A percentile compares a stretch with the other conserved stretches of the same genome.
Evolutionary conservation across 2,888 invertebrate genomes (phyloP).

Genomic region (Netelia inedita): DNA sequence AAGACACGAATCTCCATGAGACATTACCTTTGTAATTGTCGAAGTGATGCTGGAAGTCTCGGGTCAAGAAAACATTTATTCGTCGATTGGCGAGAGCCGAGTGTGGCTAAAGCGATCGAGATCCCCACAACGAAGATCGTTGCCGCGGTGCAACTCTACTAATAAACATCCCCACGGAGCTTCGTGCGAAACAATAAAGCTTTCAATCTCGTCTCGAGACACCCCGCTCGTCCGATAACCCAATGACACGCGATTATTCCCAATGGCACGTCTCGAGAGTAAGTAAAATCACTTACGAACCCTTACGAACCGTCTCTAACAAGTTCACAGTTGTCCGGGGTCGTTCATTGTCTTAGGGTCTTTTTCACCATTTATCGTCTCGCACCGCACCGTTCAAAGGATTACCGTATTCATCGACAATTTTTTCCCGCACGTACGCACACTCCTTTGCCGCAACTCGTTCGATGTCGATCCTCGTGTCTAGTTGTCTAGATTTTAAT

Average conservation of each 20-base stretch:
- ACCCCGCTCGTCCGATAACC: conserved; percentile 57
- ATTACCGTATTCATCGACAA: no score
- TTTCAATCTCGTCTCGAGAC: conserved; percentile 50
- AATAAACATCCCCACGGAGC: conserved; percentile 56
- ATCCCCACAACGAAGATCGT: conserved; percentile 13
- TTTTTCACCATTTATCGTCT: no score
- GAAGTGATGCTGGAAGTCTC: conserved; percentile 53
- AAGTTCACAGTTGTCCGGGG: conserved; percentile 1
- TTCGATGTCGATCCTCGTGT: no score
- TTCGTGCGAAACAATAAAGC: conserved; percentile 37
- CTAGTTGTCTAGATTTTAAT: no score
- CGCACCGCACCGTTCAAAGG: no score
- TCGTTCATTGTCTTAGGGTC: background rate
- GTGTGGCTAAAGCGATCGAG: background rate
- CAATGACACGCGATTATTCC: conserved; percentile 72
- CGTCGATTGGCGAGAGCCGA: background rate
- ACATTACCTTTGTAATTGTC: conserved; percentile 59
- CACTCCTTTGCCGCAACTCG: no score
- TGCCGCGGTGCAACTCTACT: conserved; percentile 17
- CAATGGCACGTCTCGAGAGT: conserved; percentile 83
- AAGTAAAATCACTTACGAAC: conserved; percentile 74
- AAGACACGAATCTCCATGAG: background rate
- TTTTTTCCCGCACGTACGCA: no score
- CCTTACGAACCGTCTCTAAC: conserved; percentile 39
- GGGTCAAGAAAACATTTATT: conserved; percentile 34